Evolutionary conservation across 2,888 invertebrate species (phyloP).

Genomic region (Teleiodes luculella): DNA sequence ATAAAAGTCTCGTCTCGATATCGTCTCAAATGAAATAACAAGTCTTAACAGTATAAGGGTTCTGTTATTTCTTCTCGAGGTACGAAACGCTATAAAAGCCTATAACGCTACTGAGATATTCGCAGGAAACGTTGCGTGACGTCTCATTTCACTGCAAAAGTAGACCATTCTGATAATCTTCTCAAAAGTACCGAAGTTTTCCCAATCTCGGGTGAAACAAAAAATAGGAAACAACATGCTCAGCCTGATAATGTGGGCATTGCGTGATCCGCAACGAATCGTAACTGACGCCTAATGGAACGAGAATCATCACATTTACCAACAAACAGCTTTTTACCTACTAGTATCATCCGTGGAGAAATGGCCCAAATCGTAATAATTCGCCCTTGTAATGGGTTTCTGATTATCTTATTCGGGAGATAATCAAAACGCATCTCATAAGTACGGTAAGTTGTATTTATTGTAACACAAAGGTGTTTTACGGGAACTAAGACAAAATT

Average conservation of each 20-base stretch:
- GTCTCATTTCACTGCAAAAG: not conserved
- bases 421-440: not conserved
- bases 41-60: no score
- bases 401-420: constrained; percentile 42
- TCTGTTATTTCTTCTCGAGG: no score
- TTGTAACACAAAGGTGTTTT: no score
- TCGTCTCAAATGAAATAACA: no score
- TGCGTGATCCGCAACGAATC: constrained; percentile 70
- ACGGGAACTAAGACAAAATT: no score
- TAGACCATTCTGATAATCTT: not conserved
- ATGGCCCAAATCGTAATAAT: constrained; percentile 53
- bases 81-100: no score
- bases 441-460: no score
- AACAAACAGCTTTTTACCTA: constrained; percentile 60
- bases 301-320: constrained; percentile 68
- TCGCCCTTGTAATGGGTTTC: constrained; percentile 52
- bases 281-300: constrained; percentile 73
- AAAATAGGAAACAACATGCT: constrained; percentile 42
- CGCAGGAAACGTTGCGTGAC: not conserved
- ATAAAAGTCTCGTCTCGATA: no score
- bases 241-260: constrained; percentile 64
- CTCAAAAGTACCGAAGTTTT: not conserved
- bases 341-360: constrained; percentile 60
- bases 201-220: not conserved
- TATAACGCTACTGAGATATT: no score